A percentile compares a stretch with the other conserved stretches of the same genome.
phyloP scores from a whole-genome alignment of 2,888 invertebrate genomes.

The Microchrysa polita region DNA sequence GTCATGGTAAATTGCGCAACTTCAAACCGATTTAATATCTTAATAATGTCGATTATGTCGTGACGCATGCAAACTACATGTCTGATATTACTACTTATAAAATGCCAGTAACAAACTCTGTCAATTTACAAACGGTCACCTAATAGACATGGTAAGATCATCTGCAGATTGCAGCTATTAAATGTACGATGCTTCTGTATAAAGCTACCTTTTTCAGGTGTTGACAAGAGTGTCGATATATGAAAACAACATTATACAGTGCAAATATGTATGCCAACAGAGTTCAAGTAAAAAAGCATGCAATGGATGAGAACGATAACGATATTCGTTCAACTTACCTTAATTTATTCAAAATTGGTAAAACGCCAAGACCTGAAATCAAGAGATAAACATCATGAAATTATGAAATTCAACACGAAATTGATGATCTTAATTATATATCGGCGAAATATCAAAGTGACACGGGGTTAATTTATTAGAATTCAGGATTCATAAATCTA shows the following conservation, averaged over 20 bases:
- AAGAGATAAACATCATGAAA: slow-evolving; percentile 52
- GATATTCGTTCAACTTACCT: slow-evolving; percentile 73
- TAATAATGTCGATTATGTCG: neutral
- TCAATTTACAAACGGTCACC: too few species aligned
- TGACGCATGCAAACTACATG: neutral
- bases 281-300: neutral
- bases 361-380: slow-evolving; percentile 85
- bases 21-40: neutral
- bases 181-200: neutral
- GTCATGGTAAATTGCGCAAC: neutral
- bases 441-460: slow-evolving; percentile 26
- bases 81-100: neutral
- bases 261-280: neutral
- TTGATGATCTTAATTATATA: slow-evolving; percentile 14
- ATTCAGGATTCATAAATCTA: too few species aligned
- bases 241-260: neutral
- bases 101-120: too few species aligned
- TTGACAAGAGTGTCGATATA: neutral
- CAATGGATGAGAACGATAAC: slow-evolving; percentile 38
- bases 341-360: slow-evolving; percentile 85
- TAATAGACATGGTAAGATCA: neutral
- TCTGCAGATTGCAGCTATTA: neutral
- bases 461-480: neutral
- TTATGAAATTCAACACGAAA: slow-evolving; percentile 29
- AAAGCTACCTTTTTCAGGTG: slow-evolving; percentile 12